phyloP scores from a whole-genome alignment of 2,888 invertebrate species.

The Brenthis ino region DNA sequence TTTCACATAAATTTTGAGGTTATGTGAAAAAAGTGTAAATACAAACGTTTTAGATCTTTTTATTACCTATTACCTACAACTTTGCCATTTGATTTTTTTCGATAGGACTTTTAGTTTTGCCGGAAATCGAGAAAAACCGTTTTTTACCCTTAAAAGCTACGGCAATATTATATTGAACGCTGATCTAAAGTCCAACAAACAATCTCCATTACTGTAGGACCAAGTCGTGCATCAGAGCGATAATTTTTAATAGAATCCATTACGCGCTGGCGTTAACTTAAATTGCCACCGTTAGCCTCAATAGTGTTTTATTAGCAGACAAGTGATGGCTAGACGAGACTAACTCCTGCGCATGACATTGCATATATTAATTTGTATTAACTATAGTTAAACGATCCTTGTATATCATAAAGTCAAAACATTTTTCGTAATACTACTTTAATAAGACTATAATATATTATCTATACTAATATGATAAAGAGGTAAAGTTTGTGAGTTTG shows the following conservation, averaged over 20 bases:
- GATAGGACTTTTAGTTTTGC: too few relatives aligned
- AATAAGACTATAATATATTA: too few relatives aligned
- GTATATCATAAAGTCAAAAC: not conserved
- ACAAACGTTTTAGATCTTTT: too few relatives aligned
- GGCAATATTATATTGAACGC: constrained; percentile 15
- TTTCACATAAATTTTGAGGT: too few relatives aligned
- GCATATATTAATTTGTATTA: not conserved
- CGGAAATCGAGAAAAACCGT: too few relatives aligned
- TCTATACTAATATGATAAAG: too few relatives aligned
- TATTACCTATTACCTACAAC: too few relatives aligned
- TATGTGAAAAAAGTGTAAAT: too few relatives aligned
- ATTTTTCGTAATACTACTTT: not conserved
- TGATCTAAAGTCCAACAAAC: constrained; percentile 17
- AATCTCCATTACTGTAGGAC: constrained; percentile 19
- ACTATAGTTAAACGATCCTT: not conserved
- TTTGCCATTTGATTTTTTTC: too few relatives aligned
- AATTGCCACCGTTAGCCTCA: constrained; percentile 30
- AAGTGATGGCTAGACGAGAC: constrained; percentile 27
- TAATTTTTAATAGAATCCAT: constrained; percentile 38
- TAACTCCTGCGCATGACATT: constrained; percentile 24
- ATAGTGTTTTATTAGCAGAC: constrained; percentile 35
- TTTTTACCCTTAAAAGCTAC: too few relatives aligned
- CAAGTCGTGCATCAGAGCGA: constrained; percentile 32
- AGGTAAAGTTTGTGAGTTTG: too few relatives aligned
- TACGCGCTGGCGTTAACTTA: constrained; percentile 34